Base-by-base conservation (phyloP, 2,888 invertebrate species). In the Anticlea derivata region DNA sequence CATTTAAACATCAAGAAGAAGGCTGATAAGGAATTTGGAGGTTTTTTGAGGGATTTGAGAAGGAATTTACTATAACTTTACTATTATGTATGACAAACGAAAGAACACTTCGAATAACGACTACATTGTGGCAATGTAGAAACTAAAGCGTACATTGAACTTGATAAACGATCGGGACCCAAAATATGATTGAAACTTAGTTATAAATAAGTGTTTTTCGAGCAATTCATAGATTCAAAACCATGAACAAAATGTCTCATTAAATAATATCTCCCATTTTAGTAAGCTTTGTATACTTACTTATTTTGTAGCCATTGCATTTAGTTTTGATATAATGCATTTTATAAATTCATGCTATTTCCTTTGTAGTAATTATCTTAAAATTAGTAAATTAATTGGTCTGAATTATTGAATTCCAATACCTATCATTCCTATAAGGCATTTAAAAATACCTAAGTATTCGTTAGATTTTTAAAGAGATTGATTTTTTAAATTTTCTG, bases 361-460 rank as follows among this genome's bases (percentile, higher is more conserved):
- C 8, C 5, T 3, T 29, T 29, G n/a, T 29, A 34, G n/a, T 12
- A n/a, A 7, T 37, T 43, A 31, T 10, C 10, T 27, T 26, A 39
- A 24, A 12, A 17, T 27, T 22, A 44, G 6, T 10, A 13, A 29
- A 50, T 30, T 29, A 26, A 60, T 66, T 65, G 59, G 65, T 66
- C 61, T 65, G 62, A 63, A 50, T 46, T 30, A 53, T 66, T 48
- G 41, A 53, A 61, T 69, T 71, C 63, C 61, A 65, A 56, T 61
- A 60, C 50, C 40, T 57, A 71, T 72, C 79, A 82, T 81, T 82
- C 80, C 81, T 66, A 67, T 10, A 70, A 75, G 67, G 82, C 81
- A 80, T 81, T 81, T 80, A 76, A 67, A 67, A 60, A 26, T 37
- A 40, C 5, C 35, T 52, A 24, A 43, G 39, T 33, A 23, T 50